These are phyloP conservation scores for Papio anubis DNA, from an alignment of 2,113 vertebrate genomes.

Conservation along the genomic window DNA sequence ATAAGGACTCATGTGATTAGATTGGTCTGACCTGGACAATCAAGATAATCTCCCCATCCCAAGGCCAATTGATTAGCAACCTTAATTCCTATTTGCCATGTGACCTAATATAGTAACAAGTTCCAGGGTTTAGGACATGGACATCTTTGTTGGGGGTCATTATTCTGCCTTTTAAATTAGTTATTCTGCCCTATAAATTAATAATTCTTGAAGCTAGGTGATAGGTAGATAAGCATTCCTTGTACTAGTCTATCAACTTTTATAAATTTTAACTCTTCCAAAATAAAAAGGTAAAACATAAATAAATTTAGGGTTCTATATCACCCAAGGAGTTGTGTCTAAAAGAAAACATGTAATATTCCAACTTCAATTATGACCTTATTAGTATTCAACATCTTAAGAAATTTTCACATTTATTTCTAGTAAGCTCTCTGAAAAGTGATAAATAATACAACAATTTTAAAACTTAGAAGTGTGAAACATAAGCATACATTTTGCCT, in stretches of 20 bases:
- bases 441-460: conserved; percentile 53
- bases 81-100: background rate
- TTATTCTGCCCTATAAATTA: background rate
- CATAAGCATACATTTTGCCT: conserved; percentile 34
- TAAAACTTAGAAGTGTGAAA: conserved; percentile 43
- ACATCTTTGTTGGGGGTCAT: background rate
- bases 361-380: conserved; percentile 36
- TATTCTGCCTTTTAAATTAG: too few relatives aligned
- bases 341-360: conserved; percentile 31
- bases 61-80: background rate
- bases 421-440: conserved; percentile 25
- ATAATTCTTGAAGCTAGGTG: background rate
- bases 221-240: background rate
- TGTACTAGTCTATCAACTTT: background rate
- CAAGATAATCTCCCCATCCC: background rate
- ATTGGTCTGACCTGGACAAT: background rate
- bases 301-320: conserved; percentile 32
- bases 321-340: conserved; percentile 35
- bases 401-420: conserved; percentile 57
- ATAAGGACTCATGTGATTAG: background rate
- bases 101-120: background rate
- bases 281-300: conserved; percentile 18
- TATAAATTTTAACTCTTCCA: conserved; percentile 30
- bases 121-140: background rate
- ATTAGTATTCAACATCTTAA: conserved; percentile 34